Evolutionary conservation across 1,140 invertebrate genomes (phyloP).

Genomic region (Drosophila punjabiensis): DNA sequence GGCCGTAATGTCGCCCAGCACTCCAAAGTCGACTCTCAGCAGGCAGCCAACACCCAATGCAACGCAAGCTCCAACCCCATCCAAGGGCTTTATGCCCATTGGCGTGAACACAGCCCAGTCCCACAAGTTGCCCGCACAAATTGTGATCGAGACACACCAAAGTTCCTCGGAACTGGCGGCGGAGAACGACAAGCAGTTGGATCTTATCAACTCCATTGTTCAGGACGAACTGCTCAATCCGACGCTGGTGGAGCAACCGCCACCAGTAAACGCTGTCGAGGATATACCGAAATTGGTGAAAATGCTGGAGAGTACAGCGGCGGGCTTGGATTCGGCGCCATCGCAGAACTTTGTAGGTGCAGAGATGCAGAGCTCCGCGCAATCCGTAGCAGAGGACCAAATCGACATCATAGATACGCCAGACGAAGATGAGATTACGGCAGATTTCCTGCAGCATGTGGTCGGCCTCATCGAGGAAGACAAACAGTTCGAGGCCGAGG

Average conservation of each 20-base stretch:
- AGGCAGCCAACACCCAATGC: background rate
- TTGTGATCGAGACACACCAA: constrained; percentile 81
- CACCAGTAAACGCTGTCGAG: constrained; percentile 57
- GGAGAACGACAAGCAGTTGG: constrained; percentile 81
- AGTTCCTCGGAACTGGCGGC: constrained; percentile 77
- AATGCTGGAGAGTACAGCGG: constrained; percentile 82
- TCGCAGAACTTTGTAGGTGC: constrained; percentile 6
- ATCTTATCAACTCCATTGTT: constrained; percentile 82
- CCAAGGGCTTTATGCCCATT: constrained; percentile 77
- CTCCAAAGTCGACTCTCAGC: constrained; percentile 42
- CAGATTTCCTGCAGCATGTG: constrained; percentile 89
- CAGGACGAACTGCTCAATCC: constrained; percentile 73
- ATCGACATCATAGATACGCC: constrained; percentile 67
- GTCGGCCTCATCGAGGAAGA: constrained; percentile 89
- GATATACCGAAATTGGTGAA: constrained; percentile 83
- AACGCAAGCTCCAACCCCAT: constrained; percentile 14
- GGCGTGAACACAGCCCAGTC: constrained; percentile 76
- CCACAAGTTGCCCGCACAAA: constrained; percentile 79
- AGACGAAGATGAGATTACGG: constrained; percentile 88
- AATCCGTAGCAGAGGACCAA: constrained; percentile 24
- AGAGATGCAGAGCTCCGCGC: constrained; percentile 1
- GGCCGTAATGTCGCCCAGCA: constrained; percentile 39
- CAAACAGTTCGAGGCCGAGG: constrained; percentile 89
- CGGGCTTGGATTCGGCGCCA: constrained; percentile 41
- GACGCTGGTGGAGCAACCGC: constrained; percentile 48